Evolutionary conservation across 2,113 vertebrate species (phyloP).

Genomic region (Mirza zaza): DNA sequence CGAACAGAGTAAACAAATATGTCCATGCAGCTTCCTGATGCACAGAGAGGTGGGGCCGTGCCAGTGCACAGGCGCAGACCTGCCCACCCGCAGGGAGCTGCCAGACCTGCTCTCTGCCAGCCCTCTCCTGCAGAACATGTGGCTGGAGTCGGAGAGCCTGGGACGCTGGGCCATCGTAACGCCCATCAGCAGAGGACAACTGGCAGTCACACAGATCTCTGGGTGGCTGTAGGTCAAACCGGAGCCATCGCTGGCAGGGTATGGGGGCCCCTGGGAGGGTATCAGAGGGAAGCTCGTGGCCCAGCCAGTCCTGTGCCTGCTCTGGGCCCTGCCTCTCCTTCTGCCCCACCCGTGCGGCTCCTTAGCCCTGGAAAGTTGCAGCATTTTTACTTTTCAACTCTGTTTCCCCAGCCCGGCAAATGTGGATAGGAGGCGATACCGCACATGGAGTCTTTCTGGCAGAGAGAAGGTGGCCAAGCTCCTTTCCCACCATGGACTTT

Average conservation of each 20-base stretch:
- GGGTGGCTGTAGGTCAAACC: neutral
- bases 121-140: neutral
- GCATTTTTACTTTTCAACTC: neutral
- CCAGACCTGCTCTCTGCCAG: accelerated
- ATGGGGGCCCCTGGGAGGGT: too few species aligned
- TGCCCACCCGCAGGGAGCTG: accelerated
- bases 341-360: neutral
- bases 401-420: neutral
- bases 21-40: slow-evolving; percentile 33
- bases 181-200: neutral
- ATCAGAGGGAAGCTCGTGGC: neutral
- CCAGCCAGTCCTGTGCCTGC: neutral
- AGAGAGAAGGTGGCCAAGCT: neutral
- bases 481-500: neutral
- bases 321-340: neutral
- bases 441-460: neutral
- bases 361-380: neutral
- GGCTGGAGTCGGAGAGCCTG: neutral
- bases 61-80: neutral
- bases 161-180: accelerated
- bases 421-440: neutral
- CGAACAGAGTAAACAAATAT: slow-evolving; percentile 72
- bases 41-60: neutral
- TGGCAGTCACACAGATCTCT: neutral
- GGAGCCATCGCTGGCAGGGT: neutral